phyloP scores from a whole-genome alignment of 1,140 invertebrate species.

The Pseudoatta argentina region DNA sequence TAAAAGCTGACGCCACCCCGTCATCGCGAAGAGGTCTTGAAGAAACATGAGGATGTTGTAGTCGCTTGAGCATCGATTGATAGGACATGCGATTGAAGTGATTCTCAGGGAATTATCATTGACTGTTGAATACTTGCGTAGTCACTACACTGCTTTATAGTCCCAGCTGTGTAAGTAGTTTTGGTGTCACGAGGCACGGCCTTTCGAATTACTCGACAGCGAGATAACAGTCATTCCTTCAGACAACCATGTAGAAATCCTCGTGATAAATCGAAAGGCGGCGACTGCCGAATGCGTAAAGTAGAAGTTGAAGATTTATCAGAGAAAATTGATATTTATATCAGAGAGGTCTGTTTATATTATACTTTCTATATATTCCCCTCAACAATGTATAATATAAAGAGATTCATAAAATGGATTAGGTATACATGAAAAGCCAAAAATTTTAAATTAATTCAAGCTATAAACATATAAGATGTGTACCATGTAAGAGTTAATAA shows the following conservation, averaged over 20 bases:
- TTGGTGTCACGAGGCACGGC: slow-evolving; percentile 46
- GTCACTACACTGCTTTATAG: slow-evolving; percentile 31
- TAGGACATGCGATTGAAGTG: not conserved
- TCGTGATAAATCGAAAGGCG: slow-evolving; percentile 1
- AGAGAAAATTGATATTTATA: no score
- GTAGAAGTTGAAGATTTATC: not conserved
- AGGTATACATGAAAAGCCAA: no score
- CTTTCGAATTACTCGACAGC: slow-evolving; percentile 39
- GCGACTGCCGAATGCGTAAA: not conserved
- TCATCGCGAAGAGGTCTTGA: not conserved
- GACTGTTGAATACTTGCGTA: slow-evolving; percentile 28
- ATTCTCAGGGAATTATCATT: slow-evolving; percentile 23
- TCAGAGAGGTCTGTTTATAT: no score
- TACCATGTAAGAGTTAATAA: no score
- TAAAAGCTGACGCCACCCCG: slow-evolving; percentile 10
- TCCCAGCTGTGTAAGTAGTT: slow-evolving; percentile 37
- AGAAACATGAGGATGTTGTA: slow-evolving; percentile 15
- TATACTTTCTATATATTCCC: no score
- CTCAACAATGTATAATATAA: no score
- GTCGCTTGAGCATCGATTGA: not conserved
- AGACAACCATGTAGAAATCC: not conserved
- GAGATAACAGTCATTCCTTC: slow-evolving; percentile 21
- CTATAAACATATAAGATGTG: no score
- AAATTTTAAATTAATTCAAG: no score
- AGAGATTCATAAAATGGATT: no score